Evolutionary conservation across 2,888 invertebrate genomes (phyloP), one percentile per base, ranked within the genome.

Genomic region (Julus scanicus): DNA sequence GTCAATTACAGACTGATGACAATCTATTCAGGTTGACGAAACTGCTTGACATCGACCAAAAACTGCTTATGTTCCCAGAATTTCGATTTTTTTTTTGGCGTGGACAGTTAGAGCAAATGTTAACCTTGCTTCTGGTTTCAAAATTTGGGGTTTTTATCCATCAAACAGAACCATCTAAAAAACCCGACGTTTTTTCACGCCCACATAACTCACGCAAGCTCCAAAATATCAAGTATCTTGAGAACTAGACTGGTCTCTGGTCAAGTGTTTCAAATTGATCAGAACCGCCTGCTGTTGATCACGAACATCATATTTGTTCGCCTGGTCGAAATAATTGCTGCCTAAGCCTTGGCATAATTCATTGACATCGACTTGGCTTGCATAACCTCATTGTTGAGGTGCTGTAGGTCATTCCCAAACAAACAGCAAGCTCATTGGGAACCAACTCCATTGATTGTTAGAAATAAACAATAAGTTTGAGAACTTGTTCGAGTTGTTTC

Each of bases 311-410:
- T 29, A 71, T 29, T 20, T 29, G 20, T 20, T 71, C 20, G 20
- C 29, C 2, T 71, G 71, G 71, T 71, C 71, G 71, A 71, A 71
- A 71, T 71, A 71, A 71, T 71, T 71, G 71, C 29, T 20, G 71
- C 71, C 71, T 29, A 9, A 71, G 71, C 71, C 71, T 71, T 71
- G 71, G 71, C 71, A 71, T 29, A 71, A 71, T 29, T 71, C 71
- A 71, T 71, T 71, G 71, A 71, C 71, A 71, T 71, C 71, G 29
- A 71, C 71, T 29, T 71, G 71, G 29, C 71, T 71, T 71, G 71
- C 71, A 71, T 71, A 71, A 71, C 71, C 71, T 29, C 71, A 71
- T 71, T 71, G 71, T 71, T 5, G 2, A 20, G 71, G 29, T 20
- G 29, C 71, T 71, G 71, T 71, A 71, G 71, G 71, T 71, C 71